Base-by-base conservation (phyloP, 1,140 invertebrate species). In the Eueides isabella region DNA sequence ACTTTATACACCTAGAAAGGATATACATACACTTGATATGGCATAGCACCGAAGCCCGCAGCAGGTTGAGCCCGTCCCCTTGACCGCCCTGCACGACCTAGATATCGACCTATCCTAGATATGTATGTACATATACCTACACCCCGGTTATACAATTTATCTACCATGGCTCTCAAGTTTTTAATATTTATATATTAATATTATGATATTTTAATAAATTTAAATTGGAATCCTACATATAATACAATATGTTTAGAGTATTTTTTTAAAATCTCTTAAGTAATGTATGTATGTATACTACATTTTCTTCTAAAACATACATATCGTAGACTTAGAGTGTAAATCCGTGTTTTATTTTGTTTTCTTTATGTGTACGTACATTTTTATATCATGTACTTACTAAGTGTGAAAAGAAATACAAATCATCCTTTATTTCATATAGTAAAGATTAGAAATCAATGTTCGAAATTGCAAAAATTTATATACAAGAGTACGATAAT, bases 51-150 rank as follows among this genome's bases (percentile, higher is more conserved):
- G 29, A 33, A 65, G 63, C 63, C 48, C 31, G 55, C 68, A 62
- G 67, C 61, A 62, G 73, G 71, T 67, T 72, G 64, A 65, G 44
- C 73, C 76, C 74, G 72, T 76, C 78, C 80, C 72, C 72, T 77
- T 76, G 72, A 64, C 72, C 76, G 79, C 68, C 75, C 78, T 70
- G 72, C 75, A 72, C 81, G 81, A 83, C 81, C 81, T 85, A 79
- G 78, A 80, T 83, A 81, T 80, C 78, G 80, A 82, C 80, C 80
- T 76, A 66, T 48, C 66, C 67, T 72, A 67, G 41, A 69, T 48
- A 77, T 67, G 16, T 48, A 67, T 62, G n/a, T n/a, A n/a, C n/a
- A n/a, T n/a, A n/a, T n/a, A n/a, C 6, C 33, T 48, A 73, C 68
- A 33, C 67, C 67, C 29, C 31, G 9, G 35, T 28, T 67, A 16